Conservation (phyloP, 2,888 invertebrate genomes). For the Schizaphis graminum region DNA sequence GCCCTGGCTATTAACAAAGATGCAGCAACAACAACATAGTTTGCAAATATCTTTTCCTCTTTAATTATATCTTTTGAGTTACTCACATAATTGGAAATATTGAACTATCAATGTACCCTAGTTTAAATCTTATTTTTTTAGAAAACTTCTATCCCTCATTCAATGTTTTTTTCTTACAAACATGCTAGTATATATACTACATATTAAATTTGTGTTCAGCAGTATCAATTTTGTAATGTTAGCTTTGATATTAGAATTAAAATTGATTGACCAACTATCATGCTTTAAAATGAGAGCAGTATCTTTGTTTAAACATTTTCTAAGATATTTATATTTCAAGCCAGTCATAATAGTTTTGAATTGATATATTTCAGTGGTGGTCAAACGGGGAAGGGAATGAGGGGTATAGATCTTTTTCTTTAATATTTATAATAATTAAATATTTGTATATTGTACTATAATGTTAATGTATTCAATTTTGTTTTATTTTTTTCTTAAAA, state of each 20-base stretch:
- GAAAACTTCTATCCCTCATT: neutral
- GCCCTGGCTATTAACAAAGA: neutral
- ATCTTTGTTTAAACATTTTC: neutral
- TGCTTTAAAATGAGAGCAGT: neutral
- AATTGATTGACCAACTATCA: neutral
- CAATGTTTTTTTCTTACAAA: neutral
- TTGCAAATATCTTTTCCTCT: neutral
- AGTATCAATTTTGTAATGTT: neutral
- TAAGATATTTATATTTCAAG: neutral
- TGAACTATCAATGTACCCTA: neutral
- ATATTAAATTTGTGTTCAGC: neutral
- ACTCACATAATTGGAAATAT: neutral
- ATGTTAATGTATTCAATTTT: too few relatives aligned
- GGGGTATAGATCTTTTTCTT: too few relatives aligned
- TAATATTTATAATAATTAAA: too few relatives aligned
- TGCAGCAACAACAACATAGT: neutral
- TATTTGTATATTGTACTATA: too few relatives aligned
- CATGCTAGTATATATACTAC: too few relatives aligned
- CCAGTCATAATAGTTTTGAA: neutral
- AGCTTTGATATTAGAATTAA: neutral
- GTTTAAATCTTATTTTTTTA: neutral
- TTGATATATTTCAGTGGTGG: too few relatives aligned
- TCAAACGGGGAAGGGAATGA: too few relatives aligned
- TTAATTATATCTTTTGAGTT: neutral
- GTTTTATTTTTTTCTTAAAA: too few relatives aligned